These are phyloP conservation scores for Stylophora pistillata DNA, from an alignment of 64 coral and sea anemone genomes.

Conservation along the genomic window DNA sequence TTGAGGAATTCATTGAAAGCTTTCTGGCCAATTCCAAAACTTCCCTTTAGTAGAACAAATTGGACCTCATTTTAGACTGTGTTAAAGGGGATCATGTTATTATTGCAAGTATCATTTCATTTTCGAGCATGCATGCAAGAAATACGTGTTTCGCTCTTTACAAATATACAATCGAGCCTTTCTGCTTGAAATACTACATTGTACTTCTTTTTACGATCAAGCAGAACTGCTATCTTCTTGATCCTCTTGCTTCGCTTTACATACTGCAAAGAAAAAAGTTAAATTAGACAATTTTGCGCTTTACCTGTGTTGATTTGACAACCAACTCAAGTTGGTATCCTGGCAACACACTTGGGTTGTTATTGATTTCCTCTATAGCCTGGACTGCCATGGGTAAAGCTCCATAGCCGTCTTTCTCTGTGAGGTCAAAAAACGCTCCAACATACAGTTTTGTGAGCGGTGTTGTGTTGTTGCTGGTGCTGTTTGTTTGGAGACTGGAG, in stretches of 20 bases:
- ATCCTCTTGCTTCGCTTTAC: too few relatives aligned
- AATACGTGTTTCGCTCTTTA: too few relatives aligned
- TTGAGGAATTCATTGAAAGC: slow-evolving; percentile 36
- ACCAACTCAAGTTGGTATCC: slow-evolving; percentile 60
- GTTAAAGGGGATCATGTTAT: too few relatives aligned
- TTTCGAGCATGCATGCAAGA: too few relatives aligned
- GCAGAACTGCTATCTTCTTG: too few relatives aligned
- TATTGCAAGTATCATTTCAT: too few relatives aligned
- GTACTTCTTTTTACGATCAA: too few relatives aligned
- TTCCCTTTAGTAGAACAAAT: neutral
- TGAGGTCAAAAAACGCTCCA: slow-evolving; percentile 77
- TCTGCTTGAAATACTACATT: too few relatives aligned
- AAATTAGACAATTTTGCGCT: neutral
- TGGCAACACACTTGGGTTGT: slow-evolving; percentile 46
- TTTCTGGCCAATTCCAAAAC: slow-evolving; percentile 38
- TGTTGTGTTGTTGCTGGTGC: neutral
- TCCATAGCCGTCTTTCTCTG: slow-evolving; percentile 30
- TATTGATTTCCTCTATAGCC: slow-evolving; percentile 80
- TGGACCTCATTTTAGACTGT: neutral
- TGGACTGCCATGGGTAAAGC: slow-evolving; percentile 57
- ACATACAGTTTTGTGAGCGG: slow-evolving; percentile 34
- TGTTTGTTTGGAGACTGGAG: slow-evolving; percentile 13
- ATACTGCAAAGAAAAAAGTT: too few relatives aligned
- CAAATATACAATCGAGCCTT: too few relatives aligned
- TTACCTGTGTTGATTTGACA: slow-evolving; percentile 71